Base-by-base conservation (phyloP, 2,797 vertebrate species). In the Manis javanica region DNA sequence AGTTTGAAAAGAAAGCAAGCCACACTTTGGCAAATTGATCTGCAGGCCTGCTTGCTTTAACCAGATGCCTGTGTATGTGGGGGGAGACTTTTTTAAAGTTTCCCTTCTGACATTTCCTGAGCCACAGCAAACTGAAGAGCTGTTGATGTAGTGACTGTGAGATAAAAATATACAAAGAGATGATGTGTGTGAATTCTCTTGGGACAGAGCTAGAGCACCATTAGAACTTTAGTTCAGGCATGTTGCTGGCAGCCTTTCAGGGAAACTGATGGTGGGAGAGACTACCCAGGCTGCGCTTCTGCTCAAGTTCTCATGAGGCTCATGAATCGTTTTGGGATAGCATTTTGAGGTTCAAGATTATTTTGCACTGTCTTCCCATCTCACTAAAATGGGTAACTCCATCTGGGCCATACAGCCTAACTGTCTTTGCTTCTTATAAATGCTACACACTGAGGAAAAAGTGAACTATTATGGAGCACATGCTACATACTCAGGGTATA, bases 91-190 rank as follows among this genome's bases (percentile, higher is more conserved):
- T 94, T 74, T 82, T 94, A 83, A 91, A 97, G 55, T 59, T 95
- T 94, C 59, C 81, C 72, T 61, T 16, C 81, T 97, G 96, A 69
- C 97, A 96, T 98, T 98, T 98, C 95, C 92, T 39, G 69, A 97
- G 97, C 78, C 96, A 97, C 96, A 98, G 95, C 39, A 94, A 97
- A 96, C 11, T 95, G 77, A 98, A 97, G 10, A 97, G 83, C 75
- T 88, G 49, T 63, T 98, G 95, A 92, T 97, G 92, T 94, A 95
- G 74, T 97, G 95, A 95, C 24, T 96, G 82, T 96, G 93, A 96
- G 97, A 98, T 97, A 97, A 98, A 98, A 98, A 98, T 97, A 98
- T 57, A 37, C 78, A 86, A 42, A 92, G 95, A 96, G 84, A 97
- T 95, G 95, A 92, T 72, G 46, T 95, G 87, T 97, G 61, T 95